These are phyloP conservation scores for Tetramorium parvispinum DNA, from an alignment of 1,140 invertebrate species.

Conservation along the genomic window DNA sequence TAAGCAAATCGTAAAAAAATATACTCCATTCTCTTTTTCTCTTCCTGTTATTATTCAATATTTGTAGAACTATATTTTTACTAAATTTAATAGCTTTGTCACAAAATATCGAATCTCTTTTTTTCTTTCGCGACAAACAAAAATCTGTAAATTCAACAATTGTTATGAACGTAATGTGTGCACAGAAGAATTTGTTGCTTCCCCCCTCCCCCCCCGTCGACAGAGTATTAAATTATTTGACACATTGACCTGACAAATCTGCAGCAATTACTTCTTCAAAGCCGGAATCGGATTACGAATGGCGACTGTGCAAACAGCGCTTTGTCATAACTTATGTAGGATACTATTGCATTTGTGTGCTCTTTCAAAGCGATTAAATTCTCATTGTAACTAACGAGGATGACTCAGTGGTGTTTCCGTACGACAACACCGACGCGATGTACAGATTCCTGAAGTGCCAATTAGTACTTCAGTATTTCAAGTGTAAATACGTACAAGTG, in stretches of 20 bases:
- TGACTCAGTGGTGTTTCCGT: constrained; percentile 25
- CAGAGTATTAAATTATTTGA: not conserved
- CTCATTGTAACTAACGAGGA: constrained; percentile 53
- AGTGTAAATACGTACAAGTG: constrained; percentile 61
- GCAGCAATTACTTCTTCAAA: constrained; percentile 29
- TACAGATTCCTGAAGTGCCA: constrained; percentile 53
- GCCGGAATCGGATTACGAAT: constrained; percentile 31
- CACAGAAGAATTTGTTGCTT: not conserved
- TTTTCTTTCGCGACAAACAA: not conserved
- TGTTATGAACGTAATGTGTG: not conserved
- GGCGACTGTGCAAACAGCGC: constrained; percentile 15
- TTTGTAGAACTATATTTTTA: not conserved
- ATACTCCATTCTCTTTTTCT: not conserved
- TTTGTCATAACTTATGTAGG: constrained; percentile 50
- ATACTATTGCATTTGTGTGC: constrained; percentile 43
- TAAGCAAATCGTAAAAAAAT: not conserved
- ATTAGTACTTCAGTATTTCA: constrained; percentile 64
- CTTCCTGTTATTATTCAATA: not conserved
- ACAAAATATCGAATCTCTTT: not conserved
- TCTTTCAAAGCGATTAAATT: constrained; percentile 52
- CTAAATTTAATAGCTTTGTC: not conserved
- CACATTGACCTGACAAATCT: constrained; percentile 8
- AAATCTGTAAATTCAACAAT: not conserved
- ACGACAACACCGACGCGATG: constrained; percentile 10
- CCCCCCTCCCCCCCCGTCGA: not conserved